Percentiles rank a stretch among this genome's conserved stretches.
Evolutionary conservation across 2,113 vertebrate species (phyloP).

Genomic region (Triplophysa dalaica): DNA sequence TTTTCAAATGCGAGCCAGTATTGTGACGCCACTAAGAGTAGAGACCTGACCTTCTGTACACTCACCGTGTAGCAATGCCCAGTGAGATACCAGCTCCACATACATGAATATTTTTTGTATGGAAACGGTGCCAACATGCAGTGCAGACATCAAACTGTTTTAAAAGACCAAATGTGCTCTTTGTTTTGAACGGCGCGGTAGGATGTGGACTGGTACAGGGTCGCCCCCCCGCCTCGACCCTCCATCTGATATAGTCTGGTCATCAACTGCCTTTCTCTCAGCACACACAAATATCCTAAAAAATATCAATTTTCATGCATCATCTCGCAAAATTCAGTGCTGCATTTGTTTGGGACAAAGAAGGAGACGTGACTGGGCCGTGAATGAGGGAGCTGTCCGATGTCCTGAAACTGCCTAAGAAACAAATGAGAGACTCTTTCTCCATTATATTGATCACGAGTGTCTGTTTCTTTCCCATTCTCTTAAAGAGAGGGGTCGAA

Average conservation of each 20-base stretch:
- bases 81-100: conserved; percentile 30
- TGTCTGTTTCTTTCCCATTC: neutral
- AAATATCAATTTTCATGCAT: conserved; percentile 27
- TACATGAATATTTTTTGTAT: conserved; percentile 52
- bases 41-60: conserved; percentile 47
- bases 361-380: neutral
- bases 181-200: conserved; percentile 45
- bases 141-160: conserved; percentile 39
- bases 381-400: neutral
- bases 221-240: conserved; percentile 30
- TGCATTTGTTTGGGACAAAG: conserved; percentile 13
- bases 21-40: neutral
- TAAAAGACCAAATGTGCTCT: conserved; percentile 46
- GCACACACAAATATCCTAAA: conserved; percentile 26
- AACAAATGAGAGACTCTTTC: conserved; percentile 27
- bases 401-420: conserved; percentile 25
- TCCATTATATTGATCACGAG: conserved; percentile 13
- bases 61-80: conserved; percentile 17
- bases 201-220: conserved; percentile 19
- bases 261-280: conserved; percentile 41
- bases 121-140: conserved; percentile 35
- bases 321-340: conserved; percentile 10
- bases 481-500: conserved; percentile 23
- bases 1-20: conserved; percentile 9
- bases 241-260: conserved; percentile 45